Conservation (phyloP, 2,888 invertebrate species). For the Pomacea canaliculata region DNA sequence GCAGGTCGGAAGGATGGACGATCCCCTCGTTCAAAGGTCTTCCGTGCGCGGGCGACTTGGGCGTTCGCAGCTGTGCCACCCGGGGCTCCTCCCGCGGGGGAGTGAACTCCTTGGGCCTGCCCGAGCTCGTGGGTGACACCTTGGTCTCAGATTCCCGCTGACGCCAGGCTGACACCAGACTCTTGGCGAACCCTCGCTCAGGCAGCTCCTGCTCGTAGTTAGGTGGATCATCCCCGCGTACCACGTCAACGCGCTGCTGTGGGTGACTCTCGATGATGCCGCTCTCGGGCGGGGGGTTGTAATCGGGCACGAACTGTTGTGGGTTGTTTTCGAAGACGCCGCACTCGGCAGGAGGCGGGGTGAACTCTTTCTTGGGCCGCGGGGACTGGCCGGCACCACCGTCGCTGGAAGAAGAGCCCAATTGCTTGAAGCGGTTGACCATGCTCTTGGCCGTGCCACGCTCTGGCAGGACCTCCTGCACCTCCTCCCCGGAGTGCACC, state of each 20-base stretch:
- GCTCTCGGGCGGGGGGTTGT: constrained; percentile 34
- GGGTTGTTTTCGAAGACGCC: constrained; percentile 58
- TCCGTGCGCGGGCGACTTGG: constrained; percentile 50
- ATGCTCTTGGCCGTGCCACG: constrained; percentile 53
- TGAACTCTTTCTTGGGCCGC: constrained; percentile 46
- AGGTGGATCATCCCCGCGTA: constrained; percentile 67
- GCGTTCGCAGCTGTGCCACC: constrained; percentile 39
- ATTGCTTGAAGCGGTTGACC: constrained; percentile 53
- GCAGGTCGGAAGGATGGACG: constrained; percentile 56
- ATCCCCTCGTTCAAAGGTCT: constrained; percentile 39
- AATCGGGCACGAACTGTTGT: constrained; percentile 36
- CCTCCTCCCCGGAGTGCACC: constrained; percentile 39
- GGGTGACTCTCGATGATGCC: constrained; percentile 63
- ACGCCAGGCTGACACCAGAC: constrained; percentile 87
- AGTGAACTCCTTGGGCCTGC: constrained; percentile 58
- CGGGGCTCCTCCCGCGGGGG: constrained; percentile 56
- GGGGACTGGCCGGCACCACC: constrained; percentile 27
- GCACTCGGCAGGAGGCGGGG: constrained; percentile 49
- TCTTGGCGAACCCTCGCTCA: constrained; percentile 82
- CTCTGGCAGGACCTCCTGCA: constrained; percentile 54
- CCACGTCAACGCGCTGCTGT: constrained; percentile 65
- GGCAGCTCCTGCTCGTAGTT: constrained; percentile 64
- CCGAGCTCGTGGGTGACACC: constrained; percentile 46
- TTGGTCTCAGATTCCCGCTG: constrained; percentile 76
- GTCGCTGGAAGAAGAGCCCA: constrained; percentile 21